These are phyloP conservation scores for Synaphobranchus kaupii DNA, from an alignment of 2,797 vertebrate genomes.

Conservation along the genomic window DNA sequence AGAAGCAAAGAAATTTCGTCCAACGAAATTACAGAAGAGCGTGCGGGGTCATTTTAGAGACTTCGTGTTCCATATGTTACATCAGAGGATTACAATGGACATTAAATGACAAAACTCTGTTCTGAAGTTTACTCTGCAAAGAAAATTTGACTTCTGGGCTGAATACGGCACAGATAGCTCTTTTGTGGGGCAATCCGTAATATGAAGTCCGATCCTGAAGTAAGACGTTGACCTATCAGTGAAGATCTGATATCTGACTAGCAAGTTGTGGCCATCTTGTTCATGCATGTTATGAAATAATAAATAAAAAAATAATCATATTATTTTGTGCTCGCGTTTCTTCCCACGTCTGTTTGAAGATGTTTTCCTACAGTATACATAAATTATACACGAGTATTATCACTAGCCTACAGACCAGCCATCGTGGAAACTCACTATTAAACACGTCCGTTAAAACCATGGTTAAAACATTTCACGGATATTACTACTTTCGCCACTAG, in stretches of 20 bases:
- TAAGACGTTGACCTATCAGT: not conserved
- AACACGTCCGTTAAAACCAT: not conserved
- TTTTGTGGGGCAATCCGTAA: not conserved
- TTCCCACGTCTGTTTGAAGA: not conserved
- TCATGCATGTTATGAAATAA: not conserved
- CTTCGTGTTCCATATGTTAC: no score
- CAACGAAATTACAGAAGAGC: not conserved
- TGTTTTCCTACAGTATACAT: not conserved
- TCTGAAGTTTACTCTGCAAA: not conserved
- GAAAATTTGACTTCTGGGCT: not conserved
- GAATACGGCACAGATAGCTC: no score
- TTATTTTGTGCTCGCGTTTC: not conserved
- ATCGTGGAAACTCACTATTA: not conserved
- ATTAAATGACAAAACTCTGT: not conserved
- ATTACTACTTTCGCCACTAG: slow-evolving; percentile 23
- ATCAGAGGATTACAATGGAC: not conserved
- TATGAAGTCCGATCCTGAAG: not conserved
- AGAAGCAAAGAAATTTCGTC: not conserved
- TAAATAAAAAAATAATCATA: not conserved
- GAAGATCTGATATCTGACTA: not conserved
- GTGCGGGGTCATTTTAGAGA: not conserved
- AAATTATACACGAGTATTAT: not conserved
- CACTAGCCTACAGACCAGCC: not conserved
- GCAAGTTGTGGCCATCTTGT: not conserved
- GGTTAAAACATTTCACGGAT: no score